Conservation (phyloP, 2,888 invertebrate species). For the Patella pellucida region DNA sequence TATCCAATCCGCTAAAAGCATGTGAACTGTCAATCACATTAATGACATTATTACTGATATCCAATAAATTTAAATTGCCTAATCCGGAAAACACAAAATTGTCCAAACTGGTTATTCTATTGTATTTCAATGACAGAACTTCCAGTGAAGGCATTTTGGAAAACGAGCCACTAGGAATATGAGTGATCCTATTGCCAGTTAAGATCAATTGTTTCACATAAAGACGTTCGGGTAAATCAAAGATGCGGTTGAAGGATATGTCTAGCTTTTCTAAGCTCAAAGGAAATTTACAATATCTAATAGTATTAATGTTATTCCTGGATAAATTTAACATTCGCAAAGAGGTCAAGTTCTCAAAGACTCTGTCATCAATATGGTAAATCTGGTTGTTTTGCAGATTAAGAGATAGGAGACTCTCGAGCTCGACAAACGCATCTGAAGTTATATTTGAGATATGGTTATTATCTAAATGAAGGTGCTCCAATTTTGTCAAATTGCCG, state of each 20-base stretch:
- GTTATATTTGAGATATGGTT: constrained; percentile 19
- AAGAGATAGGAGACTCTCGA: background rate
- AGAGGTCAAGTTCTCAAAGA: background rate
- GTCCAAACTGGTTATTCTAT: constrained; percentile 19
- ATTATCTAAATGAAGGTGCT: constrained; percentile 16
- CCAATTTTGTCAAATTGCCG: constrained; percentile 14
- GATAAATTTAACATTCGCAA: constrained; percentile 1
- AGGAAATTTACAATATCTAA: background rate
- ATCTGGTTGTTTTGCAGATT: background rate
- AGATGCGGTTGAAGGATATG: background rate
- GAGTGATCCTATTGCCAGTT: constrained; percentile 19
- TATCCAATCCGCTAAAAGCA: background rate
- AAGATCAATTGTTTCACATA: constrained; percentile 16
- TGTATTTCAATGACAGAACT: constrained; percentile 14
- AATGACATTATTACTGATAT: constrained; percentile 14
- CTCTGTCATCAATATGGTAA: background rate
- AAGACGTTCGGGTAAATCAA: background rate
- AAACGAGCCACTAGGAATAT: background rate
- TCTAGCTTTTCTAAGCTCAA: background rate
- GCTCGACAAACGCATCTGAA: background rate
- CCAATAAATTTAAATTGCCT: constrained; percentile 9
- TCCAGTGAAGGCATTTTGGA: background rate
- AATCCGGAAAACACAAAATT: background rate
- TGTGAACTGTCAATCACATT: background rate
- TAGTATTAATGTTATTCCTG: background rate